Conservation (phyloP, 2,888 invertebrate genomes). For the Synanthedon tipuliformis region DNA sequence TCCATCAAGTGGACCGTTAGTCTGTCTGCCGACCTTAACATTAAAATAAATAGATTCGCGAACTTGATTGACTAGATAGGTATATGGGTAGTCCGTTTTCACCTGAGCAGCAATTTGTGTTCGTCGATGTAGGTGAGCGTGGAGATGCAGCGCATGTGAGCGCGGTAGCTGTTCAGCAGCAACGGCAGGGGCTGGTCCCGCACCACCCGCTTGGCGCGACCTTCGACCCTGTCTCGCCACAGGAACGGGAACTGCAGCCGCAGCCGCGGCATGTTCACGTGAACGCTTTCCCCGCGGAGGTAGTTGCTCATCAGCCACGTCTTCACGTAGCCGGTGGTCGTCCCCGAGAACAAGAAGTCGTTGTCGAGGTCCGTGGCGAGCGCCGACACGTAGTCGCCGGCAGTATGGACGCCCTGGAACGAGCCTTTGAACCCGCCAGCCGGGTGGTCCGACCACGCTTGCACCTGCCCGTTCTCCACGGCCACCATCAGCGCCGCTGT, state of each 20-base stretch:
- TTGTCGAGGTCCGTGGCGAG: slow-evolving; percentile 79
- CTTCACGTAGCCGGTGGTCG: slow-evolving; percentile 81
- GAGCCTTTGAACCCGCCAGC: slow-evolving; percentile 77
- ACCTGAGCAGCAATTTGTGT: slow-evolving; percentile 77
- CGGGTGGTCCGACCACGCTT: slow-evolving; percentile 85
- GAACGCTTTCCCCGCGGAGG: slow-evolving; percentile 42
- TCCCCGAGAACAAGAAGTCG: slow-evolving; percentile 79
- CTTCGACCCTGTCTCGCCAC: slow-evolving; percentile 74
- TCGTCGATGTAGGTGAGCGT: slow-evolving; percentile 75
- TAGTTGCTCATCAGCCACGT: slow-evolving; percentile 82
- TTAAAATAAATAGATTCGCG: too few species aligned
- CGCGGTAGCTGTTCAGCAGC: slow-evolving; percentile 77
- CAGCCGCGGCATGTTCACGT: slow-evolving; percentile 72
- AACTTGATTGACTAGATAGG: too few species aligned
- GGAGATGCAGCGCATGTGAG: slow-evolving; percentile 77
- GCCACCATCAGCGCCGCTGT: slow-evolving; percentile 77
- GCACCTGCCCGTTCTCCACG: slow-evolving; percentile 80
- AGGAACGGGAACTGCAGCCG: slow-evolving; percentile 80
- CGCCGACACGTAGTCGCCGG: slow-evolving; percentile 74
- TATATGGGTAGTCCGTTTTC: too few species aligned
- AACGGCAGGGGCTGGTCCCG: slow-evolving; percentile 73
- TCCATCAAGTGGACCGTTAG: too few species aligned
- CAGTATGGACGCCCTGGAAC: slow-evolving; percentile 77
- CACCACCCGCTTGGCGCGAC: slow-evolving; percentile 76
- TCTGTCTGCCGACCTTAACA: too few species aligned